Evolutionary conservation across 2,888 invertebrate genomes (phyloP).

Genomic region (Brachylomia viminalis): DNA sequence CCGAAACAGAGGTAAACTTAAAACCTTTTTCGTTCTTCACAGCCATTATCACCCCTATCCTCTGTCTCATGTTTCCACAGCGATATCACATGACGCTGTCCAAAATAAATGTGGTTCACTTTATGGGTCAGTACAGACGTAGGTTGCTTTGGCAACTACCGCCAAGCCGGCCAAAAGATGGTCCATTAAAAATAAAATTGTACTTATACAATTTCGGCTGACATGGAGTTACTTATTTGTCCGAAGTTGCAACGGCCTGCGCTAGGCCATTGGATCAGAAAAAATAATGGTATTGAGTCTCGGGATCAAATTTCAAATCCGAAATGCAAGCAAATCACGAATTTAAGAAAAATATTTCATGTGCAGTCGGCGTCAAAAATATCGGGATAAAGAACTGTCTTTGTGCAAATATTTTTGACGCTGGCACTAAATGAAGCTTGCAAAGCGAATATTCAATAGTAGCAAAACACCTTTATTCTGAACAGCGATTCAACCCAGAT

Average conservation of each 20-base stretch:
- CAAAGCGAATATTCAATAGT: too few relatives aligned
- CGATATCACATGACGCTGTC: slow-evolving; percentile 39
- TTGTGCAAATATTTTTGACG: not conserved
- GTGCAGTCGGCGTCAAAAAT: not conserved
- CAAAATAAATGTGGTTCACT: slow-evolving; percentile 21
- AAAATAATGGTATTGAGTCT: not conserved
- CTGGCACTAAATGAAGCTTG: not conserved
- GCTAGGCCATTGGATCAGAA: not conserved
- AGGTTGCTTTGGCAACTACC: not conserved
- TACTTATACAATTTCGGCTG: not conserved
- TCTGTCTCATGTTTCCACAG: slow-evolving; percentile 73
- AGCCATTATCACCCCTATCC: slow-evolving; percentile 76
- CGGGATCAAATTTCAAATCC: not conserved
- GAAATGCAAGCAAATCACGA: not conserved
- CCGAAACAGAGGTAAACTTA: slow-evolving; percentile 88
- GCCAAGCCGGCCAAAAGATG: not conserved
- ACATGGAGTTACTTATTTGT: not conserved
- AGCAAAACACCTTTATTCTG: slow-evolving; percentile 4
- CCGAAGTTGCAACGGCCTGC: not conserved
- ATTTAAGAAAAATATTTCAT: not conserved
- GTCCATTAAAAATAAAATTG: not conserved
- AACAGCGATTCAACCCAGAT: not conserved
- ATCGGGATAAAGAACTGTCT: not conserved
- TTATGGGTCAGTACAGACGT: not conserved
- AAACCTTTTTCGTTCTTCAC: slow-evolving; percentile 72